Base-by-base conservation (phyloP, 2,888 invertebrate species). In the Beris morrisii region DNA sequence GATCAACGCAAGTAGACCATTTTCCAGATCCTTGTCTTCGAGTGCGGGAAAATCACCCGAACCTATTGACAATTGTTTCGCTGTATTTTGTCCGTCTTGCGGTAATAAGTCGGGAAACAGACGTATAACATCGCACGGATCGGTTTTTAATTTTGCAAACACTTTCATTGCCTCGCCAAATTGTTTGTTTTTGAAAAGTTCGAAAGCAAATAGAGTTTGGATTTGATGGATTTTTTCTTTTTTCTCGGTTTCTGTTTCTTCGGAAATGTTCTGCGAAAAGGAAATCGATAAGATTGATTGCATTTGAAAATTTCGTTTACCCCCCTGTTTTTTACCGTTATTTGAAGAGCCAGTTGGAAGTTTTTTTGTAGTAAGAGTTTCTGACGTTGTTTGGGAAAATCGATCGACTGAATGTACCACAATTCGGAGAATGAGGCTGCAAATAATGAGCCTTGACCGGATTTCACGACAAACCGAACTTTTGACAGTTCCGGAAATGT, bases 111-210 rank as follows among this genome's bases (percentile, higher is more conserved):
- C 93, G 0, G 98, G 97, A 81, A 95, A 97, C 38, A 99, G 82
- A 69, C 94, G 89, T 70, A 99, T 97, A 9, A 99, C 97, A 77
- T 96, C 93, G 53, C 93, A 91, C 0, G 97, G 96, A 82, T 98
- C 97, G 4, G 95, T 96, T 73, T 91, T 90, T 0, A 97, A 83
- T 77, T 92, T 90, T 4, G 89, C 83, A 79, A 98, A 98, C 75
- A 96, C 90, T 64, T 88, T 87, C 92, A 99, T 95, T 0, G 98
- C 93, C 72, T 92, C 91, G 9, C 89, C 84, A 77, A 94, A 99
- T 73, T 91, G 86, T 76, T 92, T 93, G 75, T 91, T 91, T 64
- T 89, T 88, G 79, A 99, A 99, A 9, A 97, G 82, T 77, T 97
- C 92, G 74, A 94, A 88, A 0, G 98, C 99, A 77, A 91, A 89